phyloP scores from a whole-genome alignment of 1,140 invertebrate species.

The Lordiphosa collinella region DNA sequence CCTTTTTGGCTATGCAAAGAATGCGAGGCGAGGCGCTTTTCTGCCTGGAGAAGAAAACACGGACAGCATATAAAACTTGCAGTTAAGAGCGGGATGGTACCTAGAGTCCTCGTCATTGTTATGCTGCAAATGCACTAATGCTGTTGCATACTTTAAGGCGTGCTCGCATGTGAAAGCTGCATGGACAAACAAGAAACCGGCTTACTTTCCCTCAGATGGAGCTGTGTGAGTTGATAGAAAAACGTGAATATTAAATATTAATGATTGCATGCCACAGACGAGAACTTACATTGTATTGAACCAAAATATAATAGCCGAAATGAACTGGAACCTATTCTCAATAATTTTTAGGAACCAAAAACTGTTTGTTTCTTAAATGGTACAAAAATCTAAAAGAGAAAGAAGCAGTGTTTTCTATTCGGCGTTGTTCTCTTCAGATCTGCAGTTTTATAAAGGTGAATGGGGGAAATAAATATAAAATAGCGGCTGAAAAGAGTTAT shows the following conservation, averaged over 20 bases:
- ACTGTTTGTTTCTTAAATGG: too few species aligned
- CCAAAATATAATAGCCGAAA: too few species aligned
- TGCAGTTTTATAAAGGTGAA: too few species aligned
- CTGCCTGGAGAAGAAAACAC: not conserved
- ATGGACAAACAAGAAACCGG: not conserved
- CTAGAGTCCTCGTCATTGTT: conserved; percentile 33
- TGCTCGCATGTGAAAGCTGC: not conserved
- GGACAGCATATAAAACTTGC: conserved; percentile 38
- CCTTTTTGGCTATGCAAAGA: conserved; percentile 40
- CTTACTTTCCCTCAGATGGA: not conserved
- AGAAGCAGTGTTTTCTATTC: too few species aligned
- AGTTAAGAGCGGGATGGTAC: conserved; percentile 24
- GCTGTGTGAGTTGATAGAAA: not conserved
- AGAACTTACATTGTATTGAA: too few species aligned
- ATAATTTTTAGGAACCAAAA: too few species aligned
- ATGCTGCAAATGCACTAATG: conserved; percentile 51
- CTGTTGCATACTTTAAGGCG: conserved; percentile 42
- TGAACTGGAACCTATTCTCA: too few species aligned
- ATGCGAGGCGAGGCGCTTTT: conserved; percentile 2
- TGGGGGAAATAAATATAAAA: too few species aligned
- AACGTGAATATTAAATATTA: conserved; percentile 32
- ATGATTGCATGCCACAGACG: not conserved
- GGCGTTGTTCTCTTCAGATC: too few species aligned
- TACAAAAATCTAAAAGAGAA: too few species aligned
- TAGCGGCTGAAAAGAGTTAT: too few species aligned